phyloP scores from a whole-genome alignment of 2,888 invertebrate genomes.

The Steinernema hermaphroditum region DNA sequence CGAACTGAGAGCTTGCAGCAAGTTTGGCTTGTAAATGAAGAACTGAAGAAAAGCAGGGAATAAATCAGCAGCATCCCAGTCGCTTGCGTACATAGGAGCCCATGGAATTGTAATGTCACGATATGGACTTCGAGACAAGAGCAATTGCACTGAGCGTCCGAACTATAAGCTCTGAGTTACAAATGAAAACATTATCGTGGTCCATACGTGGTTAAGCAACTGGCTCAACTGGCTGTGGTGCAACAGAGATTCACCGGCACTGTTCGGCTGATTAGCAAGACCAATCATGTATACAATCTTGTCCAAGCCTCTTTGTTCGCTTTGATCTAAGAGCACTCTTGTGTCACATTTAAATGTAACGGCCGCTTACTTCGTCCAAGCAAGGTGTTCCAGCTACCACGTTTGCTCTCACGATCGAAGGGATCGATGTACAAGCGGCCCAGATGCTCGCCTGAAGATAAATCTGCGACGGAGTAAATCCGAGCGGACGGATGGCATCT shows the following conservation, averaged over 20 bases:
- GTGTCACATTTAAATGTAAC: conserved; percentile 24
- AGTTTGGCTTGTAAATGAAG: conserved; percentile 62
- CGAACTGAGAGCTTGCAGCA: conserved; percentile 55
- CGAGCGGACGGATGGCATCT: conserved; percentile 55
- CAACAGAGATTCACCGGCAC: conserved; percentile 45
- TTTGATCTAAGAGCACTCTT: conserved; percentile 48
- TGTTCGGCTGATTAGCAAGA: conserved; percentile 51
- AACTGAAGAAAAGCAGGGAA: conserved; percentile 77
- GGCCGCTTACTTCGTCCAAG: conserved; percentile 59
- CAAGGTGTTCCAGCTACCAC: conserved; percentile 58
- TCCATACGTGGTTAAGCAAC: conserved; percentile 57
- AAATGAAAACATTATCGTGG: conserved; percentile 7
- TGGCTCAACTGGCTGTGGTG: conserved; percentile 60
- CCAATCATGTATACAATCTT: conserved; percentile 64
- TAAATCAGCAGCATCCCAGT: conserved; percentile 89
- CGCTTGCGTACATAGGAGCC: conserved; percentile 70
- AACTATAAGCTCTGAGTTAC: conserved; percentile 71
- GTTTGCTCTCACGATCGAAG: conserved; percentile 59
- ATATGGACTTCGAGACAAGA: conserved; percentile 81
- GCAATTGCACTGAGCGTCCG: conserved; percentile 83
- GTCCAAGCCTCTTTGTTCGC: conserved; percentile 55
- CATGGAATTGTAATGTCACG: conserved; percentile 68
- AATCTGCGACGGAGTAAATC: conserved; percentile 59
- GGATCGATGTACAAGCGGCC: conserved; percentile 63
- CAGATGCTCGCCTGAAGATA: conserved; percentile 51